A percentile compares a stretch with the other conserved stretches of the same genome.
Conservation (phyloP, 2,113 vertebrate genomes). For the Lepus timidus region DNA sequence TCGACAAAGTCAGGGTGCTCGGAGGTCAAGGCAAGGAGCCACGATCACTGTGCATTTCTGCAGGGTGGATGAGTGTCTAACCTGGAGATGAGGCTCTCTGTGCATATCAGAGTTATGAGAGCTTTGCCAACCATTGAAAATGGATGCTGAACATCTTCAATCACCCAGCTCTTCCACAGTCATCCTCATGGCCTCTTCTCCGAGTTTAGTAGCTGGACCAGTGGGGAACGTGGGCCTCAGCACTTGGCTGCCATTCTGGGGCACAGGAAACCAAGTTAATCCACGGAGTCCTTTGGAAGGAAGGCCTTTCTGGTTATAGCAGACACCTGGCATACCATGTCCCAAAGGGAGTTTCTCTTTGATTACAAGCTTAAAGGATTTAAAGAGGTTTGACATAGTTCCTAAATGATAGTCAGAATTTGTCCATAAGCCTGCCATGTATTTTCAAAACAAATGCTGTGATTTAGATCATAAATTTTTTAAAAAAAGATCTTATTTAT, state of each 20-base stretch:
- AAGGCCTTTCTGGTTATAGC: neutral
- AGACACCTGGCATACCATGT: neutral
- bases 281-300: neutral
- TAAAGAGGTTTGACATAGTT: neutral
- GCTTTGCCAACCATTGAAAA: neutral
- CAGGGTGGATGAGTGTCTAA: neutral
- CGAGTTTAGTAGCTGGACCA: neutral
- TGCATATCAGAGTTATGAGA: neutral
- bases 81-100: neutral
- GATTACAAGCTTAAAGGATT: neutral
- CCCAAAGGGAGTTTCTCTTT: constrained; percentile 24
- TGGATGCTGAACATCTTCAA: neutral
- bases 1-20: constrained; percentile 3
- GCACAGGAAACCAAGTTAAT: constrained; percentile 46
- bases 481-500: constrained; percentile 4
- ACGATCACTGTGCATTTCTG: neutral
- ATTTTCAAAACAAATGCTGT: constrained; percentile 54
- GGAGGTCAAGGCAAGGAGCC: constrained; percentile 31
- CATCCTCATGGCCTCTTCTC: neutral
- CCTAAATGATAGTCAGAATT: constrained; percentile 15
- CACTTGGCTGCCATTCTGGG: neutral
- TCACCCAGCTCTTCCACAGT: neutral
- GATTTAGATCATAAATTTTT: constrained; percentile 45
- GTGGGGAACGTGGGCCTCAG: neutral
- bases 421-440: neutral